phyloP scores from a whole-genome alignment of 2,113 vertebrate genomes.

The Cyprinus carpio region DNA sequence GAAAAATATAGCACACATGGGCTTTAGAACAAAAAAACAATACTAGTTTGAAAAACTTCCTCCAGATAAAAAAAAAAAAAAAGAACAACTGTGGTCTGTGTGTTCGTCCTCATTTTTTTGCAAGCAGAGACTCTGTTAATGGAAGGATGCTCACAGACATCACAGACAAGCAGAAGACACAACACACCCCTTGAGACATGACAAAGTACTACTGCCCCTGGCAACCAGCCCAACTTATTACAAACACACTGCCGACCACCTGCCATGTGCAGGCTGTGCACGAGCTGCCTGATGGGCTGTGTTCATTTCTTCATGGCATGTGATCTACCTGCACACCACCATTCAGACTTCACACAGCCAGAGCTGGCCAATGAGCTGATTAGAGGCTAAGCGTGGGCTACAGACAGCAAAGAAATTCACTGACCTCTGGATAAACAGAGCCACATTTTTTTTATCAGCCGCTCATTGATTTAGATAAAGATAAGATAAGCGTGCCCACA shows the following conservation, averaged over 20 bases:
- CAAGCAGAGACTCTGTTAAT: background rate
- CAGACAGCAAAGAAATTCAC: background rate
- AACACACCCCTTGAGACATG: background rate
- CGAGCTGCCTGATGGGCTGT: background rate
- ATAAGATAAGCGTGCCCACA: background rate
- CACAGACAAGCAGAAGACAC: constrained; percentile 7
- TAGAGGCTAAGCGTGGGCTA: background rate
- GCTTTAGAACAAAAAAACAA: background rate
- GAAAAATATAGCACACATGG: background rate
- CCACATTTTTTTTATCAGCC: background rate
- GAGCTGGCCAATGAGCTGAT: background rate
- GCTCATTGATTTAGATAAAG: background rate
- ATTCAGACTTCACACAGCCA: background rate
- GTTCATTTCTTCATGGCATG: constrained; percentile 8
- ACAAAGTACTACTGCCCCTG: constrained; percentile 10
- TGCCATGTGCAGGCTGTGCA: constrained; percentile 39
- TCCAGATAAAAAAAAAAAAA: constrained; percentile 16
- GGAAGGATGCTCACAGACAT: constrained; percentile 11
- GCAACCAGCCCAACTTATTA: background rate
- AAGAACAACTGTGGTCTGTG: background rate
- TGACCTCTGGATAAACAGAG: background rate
- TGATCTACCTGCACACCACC: constrained; percentile 32
- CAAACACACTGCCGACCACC: background rate
- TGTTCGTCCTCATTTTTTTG: constrained; percentile 8
- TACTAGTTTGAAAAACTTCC: background rate